phyloP scores from a whole-genome alignment of 1,140 invertebrate species.

The Drosophila pseudoananassae region DNA sequence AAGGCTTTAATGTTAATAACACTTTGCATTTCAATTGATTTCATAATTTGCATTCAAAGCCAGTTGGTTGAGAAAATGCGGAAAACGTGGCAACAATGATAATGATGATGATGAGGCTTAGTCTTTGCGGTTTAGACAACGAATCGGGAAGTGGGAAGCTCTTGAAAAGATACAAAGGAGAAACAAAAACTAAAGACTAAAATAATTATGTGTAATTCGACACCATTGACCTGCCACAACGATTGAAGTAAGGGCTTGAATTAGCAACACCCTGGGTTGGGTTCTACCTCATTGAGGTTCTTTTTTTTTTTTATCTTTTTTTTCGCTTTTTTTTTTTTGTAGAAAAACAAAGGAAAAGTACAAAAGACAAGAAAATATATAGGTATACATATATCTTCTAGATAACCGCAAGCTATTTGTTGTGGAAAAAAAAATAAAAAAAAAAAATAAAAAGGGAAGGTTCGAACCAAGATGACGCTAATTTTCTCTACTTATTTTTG shows the following conservation, averaged over 20 bases:
- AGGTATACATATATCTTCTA: background rate
- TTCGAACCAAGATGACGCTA: too few relatives aligned
- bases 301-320: too few relatives aligned
- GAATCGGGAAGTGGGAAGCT: conserved; percentile 35
- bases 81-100: conserved; percentile 35
- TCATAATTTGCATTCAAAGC: conserved; percentile 30
- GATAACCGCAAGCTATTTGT: background rate
- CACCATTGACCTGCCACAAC: conserved; percentile 76
- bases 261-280: background rate
- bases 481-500: too few relatives aligned
- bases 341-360: too few relatives aligned
- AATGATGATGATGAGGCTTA: conserved; percentile 3
- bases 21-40: conserved; percentile 40
- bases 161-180: conserved; percentile 41
- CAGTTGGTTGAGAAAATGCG: conserved; percentile 29
- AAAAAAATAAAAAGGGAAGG: background rate
- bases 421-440: background rate
- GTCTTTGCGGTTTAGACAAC: conserved; percentile 49
- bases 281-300: background rate
- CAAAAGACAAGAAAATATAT: background rate
- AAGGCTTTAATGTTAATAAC: conserved; percentile 4
- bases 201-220: conserved; percentile 77
- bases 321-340: too few relatives aligned
- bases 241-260: conserved; percentile 1
- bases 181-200: conserved; percentile 20